These are phyloP conservation scores for Rhagonycha lutea DNA, from an alignment of 2,888 invertebrate species.

Conservation along the genomic window DNA sequence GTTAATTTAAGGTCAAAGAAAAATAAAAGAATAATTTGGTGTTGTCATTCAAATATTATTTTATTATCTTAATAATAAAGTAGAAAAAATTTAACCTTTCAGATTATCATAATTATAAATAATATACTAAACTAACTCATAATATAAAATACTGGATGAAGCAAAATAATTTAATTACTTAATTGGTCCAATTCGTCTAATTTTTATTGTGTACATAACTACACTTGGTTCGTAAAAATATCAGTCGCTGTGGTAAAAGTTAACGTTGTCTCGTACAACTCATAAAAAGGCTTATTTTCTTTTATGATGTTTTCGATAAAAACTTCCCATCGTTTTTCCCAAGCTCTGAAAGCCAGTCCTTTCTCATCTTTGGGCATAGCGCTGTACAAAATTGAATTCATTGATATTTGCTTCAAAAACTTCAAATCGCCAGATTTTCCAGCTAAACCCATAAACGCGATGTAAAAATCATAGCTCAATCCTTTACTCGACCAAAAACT, in stretches of 20 bases:
- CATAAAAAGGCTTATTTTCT: not conserved
- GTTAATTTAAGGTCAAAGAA: too few relatives aligned
- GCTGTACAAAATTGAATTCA: slow-evolving; percentile 76
- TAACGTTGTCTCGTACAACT: not conserved
- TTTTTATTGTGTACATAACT: not conserved
- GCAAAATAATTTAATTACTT: not conserved
- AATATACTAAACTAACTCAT: not conserved
- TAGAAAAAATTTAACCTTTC: not conserved
- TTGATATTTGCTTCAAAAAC: slow-evolving; percentile 72
- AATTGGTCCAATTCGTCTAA: not conserved
- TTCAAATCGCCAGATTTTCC: slow-evolving; percentile 69
- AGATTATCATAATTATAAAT: not conserved
- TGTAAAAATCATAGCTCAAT: slow-evolving; percentile 77
- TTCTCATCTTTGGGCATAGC: slow-evolving; percentile 60
- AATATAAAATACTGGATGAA: not conserved
- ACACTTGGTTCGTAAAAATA: not conserved
- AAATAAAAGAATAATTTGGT: too few relatives aligned
- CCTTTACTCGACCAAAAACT: slow-evolving; percentile 73
- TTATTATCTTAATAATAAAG: not conserved
- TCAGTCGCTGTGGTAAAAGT: not conserved
- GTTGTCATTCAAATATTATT: not conserved
- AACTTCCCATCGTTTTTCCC: slow-evolving; percentile 62
- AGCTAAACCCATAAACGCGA: slow-evolving; percentile 75
- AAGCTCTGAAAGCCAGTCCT: slow-evolving; percentile 56
- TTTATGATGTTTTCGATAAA: slow-evolving; percentile 22